Base-by-base conservation (phyloP, 2,113 vertebrate species). In the Tichodroma muraria region DNA sequence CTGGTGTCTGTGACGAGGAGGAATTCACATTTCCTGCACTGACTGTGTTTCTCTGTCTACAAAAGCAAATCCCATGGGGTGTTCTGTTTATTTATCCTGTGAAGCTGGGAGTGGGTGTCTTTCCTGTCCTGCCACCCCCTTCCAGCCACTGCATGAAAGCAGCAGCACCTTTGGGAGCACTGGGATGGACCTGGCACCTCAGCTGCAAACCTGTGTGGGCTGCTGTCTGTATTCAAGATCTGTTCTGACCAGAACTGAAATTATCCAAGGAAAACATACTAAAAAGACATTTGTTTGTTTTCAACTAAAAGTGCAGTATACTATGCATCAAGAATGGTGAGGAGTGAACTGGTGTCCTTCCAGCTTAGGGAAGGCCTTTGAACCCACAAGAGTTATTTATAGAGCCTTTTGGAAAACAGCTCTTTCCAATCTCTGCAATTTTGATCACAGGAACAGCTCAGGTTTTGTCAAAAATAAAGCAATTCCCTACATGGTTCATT, bases 281-380 rank as follows among this genome's bases (percentile, higher is more conserved):
- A 80, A 89, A 94, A 84, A 89, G 53, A 33, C 22, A 68, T 82
- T 72, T 76, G 24, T 53, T 89, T 63, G 53, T 83, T 95, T 95
- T 80, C 75, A 77, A n/a, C 42, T 52, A 71, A 81, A 88, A 81
- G 20, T 57, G 86, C 38, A 60, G 13, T 38, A 33, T 59, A 80
- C 15, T 57, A 50, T 2, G 10, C 49, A 75, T 80, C n/a, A 68
- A 83, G 66, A 83, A 80, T 15, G 13, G 40, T 10, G 7, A 94
- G 44, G 78, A 50, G 56, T 44, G 64, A 89, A 52, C 60, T 91
- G 40, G 30, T 66, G 30, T 64, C 60, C 54, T 90, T 91, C 85
- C 89, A 93, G 68, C 56, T 93, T 53, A 18, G 22, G 25, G 37
- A 93, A 85, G 91, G 56, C 85, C 87, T 93, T 83, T 89, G 88